Percentiles rank a stretch among this genome's conserved stretches.
Evolutionary conservation across 2,113 vertebrate species (phyloP).

Genomic region (Dromaius novaehollandiae): DNA sequence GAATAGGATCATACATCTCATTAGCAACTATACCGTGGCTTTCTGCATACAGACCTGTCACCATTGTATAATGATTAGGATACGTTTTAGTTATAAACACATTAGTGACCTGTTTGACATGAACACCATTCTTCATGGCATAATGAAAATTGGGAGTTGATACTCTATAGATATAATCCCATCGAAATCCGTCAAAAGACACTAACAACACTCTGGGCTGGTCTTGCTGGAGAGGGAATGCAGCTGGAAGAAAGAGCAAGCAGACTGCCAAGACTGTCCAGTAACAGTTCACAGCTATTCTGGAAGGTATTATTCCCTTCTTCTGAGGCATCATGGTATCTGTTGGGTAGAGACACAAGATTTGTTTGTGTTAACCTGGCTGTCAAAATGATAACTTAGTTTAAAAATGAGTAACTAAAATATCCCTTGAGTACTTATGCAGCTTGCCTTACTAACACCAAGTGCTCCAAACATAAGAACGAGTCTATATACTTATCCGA

Average conservation of each 20-base stretch:
- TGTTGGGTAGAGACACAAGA: slow-evolving; percentile 41
- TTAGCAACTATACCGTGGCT: slow-evolving; percentile 89
- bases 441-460: neutral
- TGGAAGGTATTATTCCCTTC: neutral
- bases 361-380: neutral
- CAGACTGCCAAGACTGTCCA: slow-evolving; percentile 8
- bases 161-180: slow-evolving; percentile 88
- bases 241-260: neutral
- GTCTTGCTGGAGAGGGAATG: slow-evolving; percentile 22
- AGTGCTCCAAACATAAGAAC: neutral
- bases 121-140: slow-evolving; percentile 79
- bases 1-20: slow-evolving; percentile 87
- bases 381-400: neutral
- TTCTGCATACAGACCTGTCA: slow-evolving; percentile 90
- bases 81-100: slow-evolving; percentile 90
- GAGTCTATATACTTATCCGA: neutral
- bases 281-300: slow-evolving; percentile 35
- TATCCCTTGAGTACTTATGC: neutral
- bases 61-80: slow-evolving; percentile 91
- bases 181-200: slow-evolving; percentile 93
- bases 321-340: slow-evolving; percentile 23
- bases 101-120: slow-evolving; percentile 82
- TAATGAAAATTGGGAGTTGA: slow-evolving; percentile 83
- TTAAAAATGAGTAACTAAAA: neutral
- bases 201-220: slow-evolving; percentile 82